phyloP scores from a whole-genome alignment of 2,888 invertebrate genomes.

The Drosophila falleni region DNA sequence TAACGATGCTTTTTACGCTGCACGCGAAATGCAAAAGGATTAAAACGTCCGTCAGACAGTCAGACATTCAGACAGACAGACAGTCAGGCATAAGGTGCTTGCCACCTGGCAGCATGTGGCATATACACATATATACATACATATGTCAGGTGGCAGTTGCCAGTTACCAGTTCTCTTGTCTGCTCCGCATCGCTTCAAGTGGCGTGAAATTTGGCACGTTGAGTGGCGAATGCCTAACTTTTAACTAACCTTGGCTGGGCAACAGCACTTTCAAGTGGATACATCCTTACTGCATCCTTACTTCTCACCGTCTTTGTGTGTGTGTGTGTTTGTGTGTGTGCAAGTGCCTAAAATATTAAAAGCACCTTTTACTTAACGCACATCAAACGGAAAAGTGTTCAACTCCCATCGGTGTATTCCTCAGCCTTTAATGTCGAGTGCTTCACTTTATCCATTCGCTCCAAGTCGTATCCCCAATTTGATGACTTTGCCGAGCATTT shows the following conservation, averaged over 20 bases:
- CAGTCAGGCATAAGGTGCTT: constrained; percentile 13
- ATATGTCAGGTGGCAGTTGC: constrained; percentile 18
- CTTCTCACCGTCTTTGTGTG: neutral
- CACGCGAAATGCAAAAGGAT: constrained; percentile 74
- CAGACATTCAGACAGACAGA: neutral
- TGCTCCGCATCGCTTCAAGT: constrained; percentile 55
- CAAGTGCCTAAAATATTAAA: constrained; percentile 68
- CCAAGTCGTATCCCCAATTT: constrained; percentile 31
- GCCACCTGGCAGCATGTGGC: constrained; percentile 10
- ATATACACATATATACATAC: neutral
- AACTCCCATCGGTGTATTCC: constrained; percentile 32
- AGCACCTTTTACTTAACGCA: constrained; percentile 65
- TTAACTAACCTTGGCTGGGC: constrained; percentile 61
- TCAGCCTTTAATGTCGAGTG: constrained; percentile 25
- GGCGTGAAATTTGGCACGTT: constrained; percentile 75
- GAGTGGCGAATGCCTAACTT: constrained; percentile 61
- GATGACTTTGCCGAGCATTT: constrained; percentile 33
- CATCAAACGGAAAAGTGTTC: constrained; percentile 63
- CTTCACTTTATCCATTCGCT: constrained; percentile 27
- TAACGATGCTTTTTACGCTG: constrained; percentile 79
- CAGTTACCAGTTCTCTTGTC: constrained; percentile 7
- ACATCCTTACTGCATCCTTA: constrained; percentile 23
- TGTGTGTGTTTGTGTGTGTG: constrained; percentile 25
- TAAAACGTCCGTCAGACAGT: constrained; percentile 58
- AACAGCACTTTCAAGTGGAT: constrained; percentile 42